phyloP scores from a whole-genome alignment of 2,888 invertebrate genomes.

The Thelaira solivaga region DNA sequence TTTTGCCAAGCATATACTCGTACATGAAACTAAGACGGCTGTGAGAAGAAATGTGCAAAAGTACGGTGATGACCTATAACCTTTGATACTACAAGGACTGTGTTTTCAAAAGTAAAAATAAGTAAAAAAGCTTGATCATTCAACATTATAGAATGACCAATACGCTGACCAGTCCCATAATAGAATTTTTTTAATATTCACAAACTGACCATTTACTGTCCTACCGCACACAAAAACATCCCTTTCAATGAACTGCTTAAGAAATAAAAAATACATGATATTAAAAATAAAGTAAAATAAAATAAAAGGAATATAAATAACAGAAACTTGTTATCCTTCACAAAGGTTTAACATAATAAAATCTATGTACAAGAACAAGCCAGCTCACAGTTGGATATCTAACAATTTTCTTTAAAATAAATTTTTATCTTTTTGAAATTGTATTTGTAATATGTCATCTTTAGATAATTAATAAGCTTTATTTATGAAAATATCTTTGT shows the following conservation, averaged over 20 bases:
- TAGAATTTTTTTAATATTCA: constrained; percentile 37
- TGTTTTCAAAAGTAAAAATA: neutral
- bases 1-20: too few relatives aligned
- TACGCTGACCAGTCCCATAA: constrained; percentile 69
- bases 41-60: constrained; percentile 74
- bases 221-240: constrained; percentile 59
- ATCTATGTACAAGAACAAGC: constrained; percentile 8
- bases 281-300: constrained; percentile 16
- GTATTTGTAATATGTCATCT: constrained; percentile 68
- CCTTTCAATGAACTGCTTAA: constrained; percentile 36
- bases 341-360: constrained; percentile 50
- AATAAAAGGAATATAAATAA: too few relatives aligned
- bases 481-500: constrained; percentile 70
- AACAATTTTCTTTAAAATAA: constrained; percentile 14
- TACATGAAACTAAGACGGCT: constrained; percentile 54
- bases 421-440: constrained; percentile 41
- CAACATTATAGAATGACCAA: constrained; percentile 70
- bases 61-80: constrained; percentile 76
- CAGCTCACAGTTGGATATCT: constrained; percentile 56
- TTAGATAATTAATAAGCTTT: constrained; percentile 73
- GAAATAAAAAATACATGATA: neutral
- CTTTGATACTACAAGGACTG: constrained; percentile 63
- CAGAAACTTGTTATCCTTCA: constrained; percentile 71
- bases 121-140: constrained; percentile 49
- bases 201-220: constrained; percentile 59